Evolutionary conservation across 2,113 vertebrate genomes (phyloP).

Genomic region (Harpagus bidentatus): DNA sequence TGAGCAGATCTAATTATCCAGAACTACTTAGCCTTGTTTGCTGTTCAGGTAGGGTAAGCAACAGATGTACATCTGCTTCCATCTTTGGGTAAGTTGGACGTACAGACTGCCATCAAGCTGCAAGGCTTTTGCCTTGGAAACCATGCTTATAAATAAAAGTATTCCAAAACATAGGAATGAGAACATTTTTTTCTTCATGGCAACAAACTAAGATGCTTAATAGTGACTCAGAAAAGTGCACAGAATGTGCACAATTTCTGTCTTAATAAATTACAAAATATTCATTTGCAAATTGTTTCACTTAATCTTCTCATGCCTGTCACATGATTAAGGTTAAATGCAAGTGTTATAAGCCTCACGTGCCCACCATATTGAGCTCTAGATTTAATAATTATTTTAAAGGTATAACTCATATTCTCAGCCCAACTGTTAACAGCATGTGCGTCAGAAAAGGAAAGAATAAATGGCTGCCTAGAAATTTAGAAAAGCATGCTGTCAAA

Average conservation of each 20-base stretch:
- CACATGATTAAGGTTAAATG: slow-evolving; percentile 5
- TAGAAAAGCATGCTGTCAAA: not conserved
- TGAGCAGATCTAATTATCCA: not conserved
- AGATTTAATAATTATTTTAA: not conserved
- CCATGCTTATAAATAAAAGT: not conserved
- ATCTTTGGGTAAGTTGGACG: not conserved
- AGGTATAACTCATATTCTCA: not conserved
- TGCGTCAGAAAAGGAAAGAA: not conserved
- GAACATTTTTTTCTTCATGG: slow-evolving; percentile 28
- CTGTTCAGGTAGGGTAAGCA: not conserved
- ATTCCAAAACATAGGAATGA: not conserved
- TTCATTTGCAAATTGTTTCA: slow-evolving; percentile 36
- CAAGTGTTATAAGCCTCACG: not conserved
- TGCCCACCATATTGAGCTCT: not conserved
- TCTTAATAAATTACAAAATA: slow-evolving; percentile 36
- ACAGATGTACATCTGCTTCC: not conserved
- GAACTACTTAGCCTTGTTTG: not conserved
- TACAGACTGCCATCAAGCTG: not conserved
- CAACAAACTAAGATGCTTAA: slow-evolving; percentile 7
- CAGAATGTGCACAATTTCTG: not conserved
- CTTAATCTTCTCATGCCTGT: not conserved
- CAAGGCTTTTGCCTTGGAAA: slow-evolving; percentile 10
- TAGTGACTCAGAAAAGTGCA: not conserved
- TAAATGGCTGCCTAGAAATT: not conserved
- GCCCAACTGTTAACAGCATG: not conserved